A percentile compares a stretch with the other conserved stretches of the same genome.
Evolutionary conservation across 2,888 invertebrate genomes (phyloP).

Genomic region (Hypena proboscidalis): DNA sequence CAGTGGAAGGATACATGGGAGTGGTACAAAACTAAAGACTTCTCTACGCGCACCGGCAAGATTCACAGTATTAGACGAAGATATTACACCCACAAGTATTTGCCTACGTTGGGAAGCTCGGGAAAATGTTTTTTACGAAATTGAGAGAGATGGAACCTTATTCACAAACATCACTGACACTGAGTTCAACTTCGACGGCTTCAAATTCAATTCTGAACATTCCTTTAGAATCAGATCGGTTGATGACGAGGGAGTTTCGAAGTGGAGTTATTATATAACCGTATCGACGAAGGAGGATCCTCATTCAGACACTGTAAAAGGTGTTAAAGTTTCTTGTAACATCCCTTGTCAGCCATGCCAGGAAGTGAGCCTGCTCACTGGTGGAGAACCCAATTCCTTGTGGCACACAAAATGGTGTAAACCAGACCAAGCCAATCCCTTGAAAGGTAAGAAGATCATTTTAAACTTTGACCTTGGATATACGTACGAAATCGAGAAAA

Average conservation of each 20-base stretch:
- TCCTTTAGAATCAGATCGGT: constrained; percentile 65
- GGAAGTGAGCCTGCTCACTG: constrained; percentile 53
- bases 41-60: constrained; percentile 47
- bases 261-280: constrained; percentile 65
- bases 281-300: constrained; percentile 57
- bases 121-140: constrained; percentile 62
- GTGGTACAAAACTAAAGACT: constrained; percentile 34
- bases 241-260: constrained; percentile 54
- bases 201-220: constrained; percentile 56
- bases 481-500: constrained; percentile 53
- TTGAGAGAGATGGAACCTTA: constrained; percentile 65
- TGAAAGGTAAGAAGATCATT: constrained; percentile 45
- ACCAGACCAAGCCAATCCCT: constrained; percentile 42
- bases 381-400: constrained; percentile 43
- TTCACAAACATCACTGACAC: constrained; percentile 60
- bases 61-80: constrained; percentile 47
- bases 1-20: constrained; percentile 50
- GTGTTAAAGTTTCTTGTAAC: constrained; percentile 54
- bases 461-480: constrained; percentile 56
- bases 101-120: constrained; percentile 58
- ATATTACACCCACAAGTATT: constrained; percentile 54
- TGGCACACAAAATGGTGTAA: constrained; percentile 63
- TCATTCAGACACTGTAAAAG: constrained; percentile 51
- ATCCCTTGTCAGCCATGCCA: constrained; percentile 54
- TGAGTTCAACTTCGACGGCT: constrained; percentile 56